Percentiles rank a stretch among this genome's conserved stretches.
phyloP scores from a whole-genome alignment of 2,888 invertebrate species.

The Macrosoma leucophasiata region DNA sequence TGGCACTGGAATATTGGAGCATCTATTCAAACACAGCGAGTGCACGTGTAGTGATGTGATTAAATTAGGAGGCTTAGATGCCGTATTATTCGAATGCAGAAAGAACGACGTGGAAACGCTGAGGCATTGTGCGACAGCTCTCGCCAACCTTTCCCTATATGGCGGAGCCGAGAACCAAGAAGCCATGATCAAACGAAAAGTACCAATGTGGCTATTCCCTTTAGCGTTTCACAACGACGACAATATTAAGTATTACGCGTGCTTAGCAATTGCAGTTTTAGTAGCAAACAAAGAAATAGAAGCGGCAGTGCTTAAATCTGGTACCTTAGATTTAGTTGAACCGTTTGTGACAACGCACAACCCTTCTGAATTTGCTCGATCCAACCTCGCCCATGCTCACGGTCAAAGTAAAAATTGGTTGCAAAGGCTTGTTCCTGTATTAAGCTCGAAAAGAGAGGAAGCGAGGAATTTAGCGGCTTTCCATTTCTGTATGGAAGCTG shows the following conservation, averaged over 20 bases:
- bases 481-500: conserved; percentile 99
- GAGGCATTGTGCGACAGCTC: conserved; percentile 96
- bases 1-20: conserved; percentile 93
- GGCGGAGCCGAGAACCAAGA: conserved; percentile 98
- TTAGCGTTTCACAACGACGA: conserved; percentile 97
- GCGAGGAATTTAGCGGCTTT: conserved; percentile 97
- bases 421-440: conserved; percentile 92
- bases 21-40: conserved; percentile 97
- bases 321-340: conserved; percentile 97
- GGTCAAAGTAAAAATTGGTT: conserved; percentile 98
- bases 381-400: conserved; percentile 93
- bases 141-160: conserved; percentile 96
- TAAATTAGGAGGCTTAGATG: conserved; percentile 92
- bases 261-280: conserved; percentile 96
- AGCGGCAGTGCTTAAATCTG: conserved; percentile 95
- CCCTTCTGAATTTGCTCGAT: conserved; percentile 95
- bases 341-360: conserved; percentile 97
- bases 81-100: conserved; percentile 95
- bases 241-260: conserved; percentile 98
- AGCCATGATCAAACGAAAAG: conserved; percentile 96
- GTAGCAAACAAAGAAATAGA: conserved; percentile 99
- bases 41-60: conserved; percentile 96
- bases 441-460: conserved; percentile 96
- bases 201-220: conserved; percentile 98
- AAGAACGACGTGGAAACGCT: conserved; percentile 94